Evolutionary conservation across 2,797 vertebrate species (phyloP).

Genomic region (Taeniopygia guttata): DNA sequence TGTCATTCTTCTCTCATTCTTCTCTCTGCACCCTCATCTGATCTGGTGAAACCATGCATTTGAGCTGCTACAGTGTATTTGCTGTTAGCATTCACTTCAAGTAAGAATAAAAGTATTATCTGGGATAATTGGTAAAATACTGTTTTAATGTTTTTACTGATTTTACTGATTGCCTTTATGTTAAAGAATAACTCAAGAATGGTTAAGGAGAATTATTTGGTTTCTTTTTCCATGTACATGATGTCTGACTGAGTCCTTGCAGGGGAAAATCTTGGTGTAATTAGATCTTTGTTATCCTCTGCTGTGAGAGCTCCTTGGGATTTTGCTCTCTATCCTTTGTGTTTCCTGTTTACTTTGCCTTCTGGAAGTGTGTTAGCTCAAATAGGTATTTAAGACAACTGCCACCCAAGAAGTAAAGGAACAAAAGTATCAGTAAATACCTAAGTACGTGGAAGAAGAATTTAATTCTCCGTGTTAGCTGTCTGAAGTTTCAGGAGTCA

Average conservation of each 20-base stretch:
- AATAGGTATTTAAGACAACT: not conserved
- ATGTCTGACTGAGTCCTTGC: not conserved
- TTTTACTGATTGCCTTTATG: not conserved
- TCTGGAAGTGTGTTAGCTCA: not conserved
- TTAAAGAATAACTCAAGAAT: not conserved
- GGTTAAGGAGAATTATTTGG: not conserved
- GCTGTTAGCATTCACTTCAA: not conserved
- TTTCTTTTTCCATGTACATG: not conserved
- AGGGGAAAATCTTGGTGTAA: not conserved
- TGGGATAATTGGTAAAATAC: not conserved
- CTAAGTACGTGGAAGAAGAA: not conserved
- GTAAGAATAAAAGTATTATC: not conserved
- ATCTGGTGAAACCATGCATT: not conserved
- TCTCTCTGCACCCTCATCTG: not conserved
- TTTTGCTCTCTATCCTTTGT: not conserved
- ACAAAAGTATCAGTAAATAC: not conserved
- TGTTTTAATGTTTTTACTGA: not conserved
- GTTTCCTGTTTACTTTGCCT: not conserved
- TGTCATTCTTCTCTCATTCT: not conserved
- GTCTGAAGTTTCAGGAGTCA: not conserved
- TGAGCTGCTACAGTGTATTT: not conserved
- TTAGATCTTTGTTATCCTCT: not conserved
- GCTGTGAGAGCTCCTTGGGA: not conserved
- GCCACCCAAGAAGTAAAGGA: not conserved
- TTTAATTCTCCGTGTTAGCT: not conserved